Evolutionary conservation across 2,888 invertebrate genomes (phyloP), one percentile per base, ranked within the genome.

Genomic region (Orgyia antiqua): DNA sequence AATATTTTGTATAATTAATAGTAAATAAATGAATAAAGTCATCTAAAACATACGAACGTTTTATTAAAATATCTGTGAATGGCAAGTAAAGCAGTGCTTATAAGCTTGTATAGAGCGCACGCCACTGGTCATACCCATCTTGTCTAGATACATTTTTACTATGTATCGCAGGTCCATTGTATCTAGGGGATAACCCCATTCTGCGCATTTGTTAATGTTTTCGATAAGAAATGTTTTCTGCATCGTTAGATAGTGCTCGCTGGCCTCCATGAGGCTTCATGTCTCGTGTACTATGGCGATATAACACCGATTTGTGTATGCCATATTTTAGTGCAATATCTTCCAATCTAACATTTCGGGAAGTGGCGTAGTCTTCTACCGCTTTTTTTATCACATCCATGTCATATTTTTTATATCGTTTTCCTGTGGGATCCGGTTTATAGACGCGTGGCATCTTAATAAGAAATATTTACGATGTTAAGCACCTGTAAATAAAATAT

Each of bases 151-250:
- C 10, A 19, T 21, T 34, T 46, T 51, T 1, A 48, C 33, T 11
- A 46, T 27, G 10, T 25, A 30, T 24, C 46, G 28, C 2, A 51
- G 28, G 28, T 49, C 45, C 8, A 25, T 9, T 2, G 40, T 13
- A 19, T 45, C 48, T 12, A 48, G 9, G 7, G 45, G 46, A 24
- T 46, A 49, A 6, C 44, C 47, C 48, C 48, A 48, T 17, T 46
- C 43, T 3, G 36, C 36, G 27, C 46, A 46, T 17, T 30, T 17
- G 32, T 49, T 47, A 31, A 52, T 26, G 24, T 50, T 31, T 25
- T 48, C 19, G 8, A 46, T 33, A 8, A 52, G 20, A 24, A 33
- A 27, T 7, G 23, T n/a, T n/a, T 33, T 48, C 46, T 7, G 27
- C 15, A 13, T 46, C 42, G 5, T 13, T 8, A 3, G 24, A 11